Base-by-base conservation (phyloP, 2,888 invertebrate species). In the Lamellibrachia columna region DNA sequence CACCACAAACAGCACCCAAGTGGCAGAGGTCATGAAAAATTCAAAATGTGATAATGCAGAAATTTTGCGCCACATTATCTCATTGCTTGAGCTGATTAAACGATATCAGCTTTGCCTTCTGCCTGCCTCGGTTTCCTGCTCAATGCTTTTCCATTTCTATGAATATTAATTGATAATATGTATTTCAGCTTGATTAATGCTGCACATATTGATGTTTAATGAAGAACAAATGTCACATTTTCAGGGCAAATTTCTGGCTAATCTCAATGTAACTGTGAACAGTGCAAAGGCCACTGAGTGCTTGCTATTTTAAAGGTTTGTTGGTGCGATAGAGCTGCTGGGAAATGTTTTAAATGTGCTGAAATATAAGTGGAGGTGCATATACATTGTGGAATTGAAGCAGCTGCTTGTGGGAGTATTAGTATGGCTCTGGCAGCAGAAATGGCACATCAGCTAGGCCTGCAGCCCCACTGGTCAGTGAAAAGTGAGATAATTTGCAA, bases 401-500 rank as follows among this genome's bases (percentile, higher is more conserved):
- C 75, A 6, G 22, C 75, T 22, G 75, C 75, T 75, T 15, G 75
- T 75, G 75, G 75, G 75, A 75, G 75, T 22, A 75, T 22, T 75
- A 75, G 15, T 22, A 75, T 75, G 75, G 22, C 15, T 15, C 75
- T 22, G 4, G 75, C 75, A 22, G 75, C 75, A 22, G 75, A 75
- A 75, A 75, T 75, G 75, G 75, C 75, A 75, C 4, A 22, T 75
- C 75, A 22, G 75, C 75, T n/a, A 75, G 75, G 15, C 75, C 58
- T 8, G 15, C 58, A 11, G 8, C 11, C 11, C 75, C 75, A 75
- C 15, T 75, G 75, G 75, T 75, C 75, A 75, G 75, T 75, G 75
- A 75, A 75, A 75, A 75, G 75, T 75, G 75, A 75, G 75, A 75
- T 75, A 75, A 75, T 75, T 75, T 75, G 75, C 75, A 75, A 75